Percentiles rank a stretch among this genome's conserved stretches.
These are phyloP conservation scores for Ameiurus melas DNA, from an alignment of 2,113 vertebrate species.

Conservation along the genomic window DNA sequence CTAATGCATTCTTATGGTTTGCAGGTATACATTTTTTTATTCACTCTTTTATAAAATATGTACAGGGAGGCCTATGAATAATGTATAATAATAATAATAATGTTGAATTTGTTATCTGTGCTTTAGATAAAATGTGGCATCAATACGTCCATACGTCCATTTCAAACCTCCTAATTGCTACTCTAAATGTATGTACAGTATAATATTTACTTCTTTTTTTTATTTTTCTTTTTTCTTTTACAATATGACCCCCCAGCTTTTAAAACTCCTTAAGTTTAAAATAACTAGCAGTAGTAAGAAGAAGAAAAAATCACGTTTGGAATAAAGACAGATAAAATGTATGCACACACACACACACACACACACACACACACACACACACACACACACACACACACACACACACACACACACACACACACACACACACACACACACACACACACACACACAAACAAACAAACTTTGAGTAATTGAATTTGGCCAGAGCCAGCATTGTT, in stretches of 20 bases:
- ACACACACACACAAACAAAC: slow-evolving; percentile 53
- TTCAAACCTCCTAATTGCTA: neutral
- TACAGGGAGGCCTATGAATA: neutral
- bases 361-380: slow-evolving; percentile 20
- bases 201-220: neutral
- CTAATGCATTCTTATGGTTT: neutral
- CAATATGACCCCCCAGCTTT: neutral
- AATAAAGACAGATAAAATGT: neutral
- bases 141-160: neutral
- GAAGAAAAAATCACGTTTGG: neutral
- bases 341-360: slow-evolving; percentile 6
- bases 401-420: slow-evolving; percentile 16
- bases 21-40: neutral
- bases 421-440: slow-evolving; percentile 24
- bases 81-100: slow-evolving; percentile 22
- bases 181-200: neutral
- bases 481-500: slow-evolving; percentile 66
- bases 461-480: slow-evolving; percentile 81
- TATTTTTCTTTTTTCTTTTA: neutral
- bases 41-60: neutral
- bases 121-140: neutral
- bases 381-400: slow-evolving; percentile 52
- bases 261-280: neutral
- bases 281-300: neutral
- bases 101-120: slow-evolving; percentile 1